A percentile compares a stretch with the other conserved stretches of the same genome.
phyloP scores from a whole-genome alignment of 2,113 vertebrate genomes.

The Neodontobutis hainanensis region DNA sequence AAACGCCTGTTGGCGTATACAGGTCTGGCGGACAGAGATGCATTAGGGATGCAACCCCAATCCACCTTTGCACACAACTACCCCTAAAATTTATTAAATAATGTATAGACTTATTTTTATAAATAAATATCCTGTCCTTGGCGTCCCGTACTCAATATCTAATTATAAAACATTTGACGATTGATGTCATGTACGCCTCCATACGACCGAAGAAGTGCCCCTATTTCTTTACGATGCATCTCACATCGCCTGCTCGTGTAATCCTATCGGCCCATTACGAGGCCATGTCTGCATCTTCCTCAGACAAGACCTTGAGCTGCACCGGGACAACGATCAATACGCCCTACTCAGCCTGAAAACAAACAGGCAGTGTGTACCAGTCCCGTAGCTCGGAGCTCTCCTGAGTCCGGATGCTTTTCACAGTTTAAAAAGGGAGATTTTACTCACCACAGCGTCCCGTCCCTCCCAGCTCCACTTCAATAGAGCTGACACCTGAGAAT shows the following conservation, averaged over 20 bases:
- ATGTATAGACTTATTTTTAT: constrained; percentile 1
- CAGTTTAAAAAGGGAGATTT: constrained; percentile 15
- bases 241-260: constrained; percentile 26
- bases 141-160: constrained; percentile 3
- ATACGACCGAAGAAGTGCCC: constrained; percentile 1
- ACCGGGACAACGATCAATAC: constrained; percentile 57
- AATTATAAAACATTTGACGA: constrained; percentile 11
- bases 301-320: constrained; percentile 37
- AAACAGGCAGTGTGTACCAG: constrained; percentile 37
- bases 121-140: background rate
- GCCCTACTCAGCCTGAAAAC: constrained; percentile 43
- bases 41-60: constrained; percentile 9
- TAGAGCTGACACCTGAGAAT: constrained; percentile 59
- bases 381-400: constrained; percentile 1
- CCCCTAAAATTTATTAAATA: background rate
- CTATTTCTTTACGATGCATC: constrained; percentile 31
- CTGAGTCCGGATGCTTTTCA: constrained; percentile 28
- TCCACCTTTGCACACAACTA: background rate
- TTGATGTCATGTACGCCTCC: background rate
- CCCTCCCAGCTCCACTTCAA: constrained; percentile 46
- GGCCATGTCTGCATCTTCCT: constrained; percentile 46
- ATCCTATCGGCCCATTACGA: constrained; percentile 39
- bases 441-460: constrained; percentile 4
- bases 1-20: constrained; percentile 51
- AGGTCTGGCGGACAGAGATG: constrained; percentile 15